Evolutionary conservation across 2,797 vertebrate species (phyloP).

Genomic region (Chiroxiphia lanceolata): DNA sequence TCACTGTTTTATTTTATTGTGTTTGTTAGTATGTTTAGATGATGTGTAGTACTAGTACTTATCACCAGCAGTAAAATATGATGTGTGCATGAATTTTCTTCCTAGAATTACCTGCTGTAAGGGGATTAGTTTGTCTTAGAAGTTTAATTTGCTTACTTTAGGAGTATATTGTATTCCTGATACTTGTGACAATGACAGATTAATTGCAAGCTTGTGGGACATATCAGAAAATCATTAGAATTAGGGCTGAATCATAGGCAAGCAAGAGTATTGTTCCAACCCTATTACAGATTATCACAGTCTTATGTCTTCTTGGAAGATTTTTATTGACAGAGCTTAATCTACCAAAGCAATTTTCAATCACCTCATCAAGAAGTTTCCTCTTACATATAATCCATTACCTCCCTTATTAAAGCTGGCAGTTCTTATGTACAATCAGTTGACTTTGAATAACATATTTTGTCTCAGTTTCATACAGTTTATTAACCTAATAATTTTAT

Average conservation of each 20-base stretch:
- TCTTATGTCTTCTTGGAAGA: not conserved
- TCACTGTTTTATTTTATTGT: not conserved
- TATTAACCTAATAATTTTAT: not conserved
- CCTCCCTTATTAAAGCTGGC: not conserved
- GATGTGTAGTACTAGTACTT: not conserved
- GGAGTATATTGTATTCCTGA: not conserved
- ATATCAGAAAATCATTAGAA: not conserved
- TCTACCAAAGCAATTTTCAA: constrained; percentile 39
- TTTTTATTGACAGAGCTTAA: constrained; percentile 44
- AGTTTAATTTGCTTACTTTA: constrained; percentile 23
- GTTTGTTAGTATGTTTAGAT: not conserved
- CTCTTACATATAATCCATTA: not conserved
- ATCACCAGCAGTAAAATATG: not conserved
- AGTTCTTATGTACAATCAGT: not conserved
- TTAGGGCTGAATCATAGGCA: not conserved
- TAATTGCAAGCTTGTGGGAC: not conserved
- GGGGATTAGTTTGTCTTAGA: constrained; percentile 4
- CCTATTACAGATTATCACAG: constrained; percentile 7
- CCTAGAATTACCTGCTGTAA: not conserved
- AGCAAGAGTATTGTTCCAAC: not conserved
- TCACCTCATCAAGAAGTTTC: constrained; percentile 35
- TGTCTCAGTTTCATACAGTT: not conserved
- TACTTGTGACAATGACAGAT: not conserved
- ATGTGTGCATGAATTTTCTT: not conserved
- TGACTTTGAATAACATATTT: not conserved